Conservation (phyloP, 2,888 invertebrate species). For the Parthenolecanium corni region DNA sequence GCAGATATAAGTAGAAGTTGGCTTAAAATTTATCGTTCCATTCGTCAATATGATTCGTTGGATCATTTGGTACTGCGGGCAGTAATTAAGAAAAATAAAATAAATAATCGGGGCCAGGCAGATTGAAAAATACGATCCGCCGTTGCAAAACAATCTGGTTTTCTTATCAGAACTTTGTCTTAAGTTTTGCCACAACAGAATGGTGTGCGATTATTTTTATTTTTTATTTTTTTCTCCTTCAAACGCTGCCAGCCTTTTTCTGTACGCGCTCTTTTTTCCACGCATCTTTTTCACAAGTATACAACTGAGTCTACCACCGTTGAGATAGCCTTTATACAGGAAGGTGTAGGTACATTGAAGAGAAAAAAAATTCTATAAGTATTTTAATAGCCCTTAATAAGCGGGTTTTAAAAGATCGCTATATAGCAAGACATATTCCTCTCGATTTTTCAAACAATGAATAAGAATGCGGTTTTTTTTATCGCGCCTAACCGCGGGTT, state of each 20-base stretch:
- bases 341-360: slow-evolving; percentile 4
- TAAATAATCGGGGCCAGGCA: slow-evolving; percentile 19
- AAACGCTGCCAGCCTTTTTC: slow-evolving; percentile 18
- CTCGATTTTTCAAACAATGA: slow-evolving; percentile 19
- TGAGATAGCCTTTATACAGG: neutral
- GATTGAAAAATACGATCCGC: slow-evolving; percentile 16
- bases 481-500: slow-evolving; percentile 19
- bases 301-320: no score
- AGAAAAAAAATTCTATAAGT: slow-evolving; percentile 14
- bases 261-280: neutral
- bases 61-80: neutral
- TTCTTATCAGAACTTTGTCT: slow-evolving; percentile 22
- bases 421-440: slow-evolving; percentile 20
- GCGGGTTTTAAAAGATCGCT: slow-evolving; percentile 20
- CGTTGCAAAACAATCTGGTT: slow-evolving; percentile 15
- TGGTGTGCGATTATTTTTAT: neutral
- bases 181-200: slow-evolving; percentile 7
- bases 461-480: slow-evolving; percentile 25
- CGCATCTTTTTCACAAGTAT: neutral
- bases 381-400: slow-evolving; percentile 26
- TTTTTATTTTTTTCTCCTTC: slow-evolving; percentile 4
- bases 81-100: slow-evolving; percentile 24
- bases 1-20: neutral
- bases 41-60: slow-evolving; percentile 16
- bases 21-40: slow-evolving; percentile 23